Percentiles rank a stretch among this genome's conserved stretches.
Evolutionary conservation across 2,113 vertebrate species (phyloP).

Genomic region (Chaetops frenatus): DNA sequence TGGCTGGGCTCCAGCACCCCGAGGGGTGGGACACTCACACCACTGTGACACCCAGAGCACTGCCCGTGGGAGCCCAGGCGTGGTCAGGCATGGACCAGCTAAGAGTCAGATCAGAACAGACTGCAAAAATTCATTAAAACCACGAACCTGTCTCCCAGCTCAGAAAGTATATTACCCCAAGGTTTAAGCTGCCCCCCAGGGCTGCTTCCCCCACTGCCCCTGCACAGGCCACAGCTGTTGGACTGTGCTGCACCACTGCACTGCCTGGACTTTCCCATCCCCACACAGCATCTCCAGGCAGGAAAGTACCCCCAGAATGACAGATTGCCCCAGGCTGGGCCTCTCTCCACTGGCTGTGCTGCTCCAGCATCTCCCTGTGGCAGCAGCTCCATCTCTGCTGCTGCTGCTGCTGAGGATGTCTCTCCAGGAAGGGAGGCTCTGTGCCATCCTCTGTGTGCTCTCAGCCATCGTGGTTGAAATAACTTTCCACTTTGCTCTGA

Average conservation of each 20-base stretch:
- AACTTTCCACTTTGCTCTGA: neutral
- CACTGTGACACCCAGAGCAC: accelerated
- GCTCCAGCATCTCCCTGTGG: neutral
- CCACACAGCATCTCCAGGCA: neutral
- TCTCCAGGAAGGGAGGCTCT: neutral
- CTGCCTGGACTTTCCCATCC: neutral
- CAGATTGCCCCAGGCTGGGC: neutral
- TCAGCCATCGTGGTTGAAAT: neutral
- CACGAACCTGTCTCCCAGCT: neutral
- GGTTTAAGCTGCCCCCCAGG: neutral
- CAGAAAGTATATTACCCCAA: neutral
- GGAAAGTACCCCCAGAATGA: neutral
- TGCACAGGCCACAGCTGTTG: accelerated
- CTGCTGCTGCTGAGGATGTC: neutral
- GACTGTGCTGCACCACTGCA: neutral
- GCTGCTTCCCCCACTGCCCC: neutral
- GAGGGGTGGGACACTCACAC: accelerated
- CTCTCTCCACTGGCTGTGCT: neutral
- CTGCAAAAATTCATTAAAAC: neutral
- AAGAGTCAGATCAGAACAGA: neutral
- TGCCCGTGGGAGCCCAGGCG: accelerated
- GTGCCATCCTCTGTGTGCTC: neutral
- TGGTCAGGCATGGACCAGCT: neutral
- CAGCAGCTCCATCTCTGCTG: neutral
- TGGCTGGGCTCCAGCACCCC: neutral